Evolutionary conservation across 2,113 vertebrate genomes (phyloP), one percentile per base, ranked within the genome.

Genomic region (Peromyscus maniculatus): DNA sequence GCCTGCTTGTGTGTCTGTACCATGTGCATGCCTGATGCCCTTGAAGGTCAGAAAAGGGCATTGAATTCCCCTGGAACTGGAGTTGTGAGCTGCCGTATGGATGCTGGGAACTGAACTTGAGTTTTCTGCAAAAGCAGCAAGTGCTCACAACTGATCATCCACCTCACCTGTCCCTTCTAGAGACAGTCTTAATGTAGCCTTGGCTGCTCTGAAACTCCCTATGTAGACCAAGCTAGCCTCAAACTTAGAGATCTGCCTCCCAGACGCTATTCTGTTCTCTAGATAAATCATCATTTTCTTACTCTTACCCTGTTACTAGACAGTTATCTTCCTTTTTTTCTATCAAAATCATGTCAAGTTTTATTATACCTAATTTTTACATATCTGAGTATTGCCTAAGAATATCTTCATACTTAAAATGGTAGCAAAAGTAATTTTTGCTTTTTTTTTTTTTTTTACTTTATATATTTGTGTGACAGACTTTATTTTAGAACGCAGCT

Each of bases 261-360:
- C 19, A 72, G 71, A 19, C 8, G 3, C 71, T 24, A 11, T 43
- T 74, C 72, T 75, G n/a, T 43, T 43, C 21, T 75, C 72, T 75
- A 74, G 71, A 66, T 91, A 39, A 96, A 93, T 93, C 83, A 67
- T 86, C 82, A 28, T 86, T 75, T 95, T 62, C 79, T 91, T 90
- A 75, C 39, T 90, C 33, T 69, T 31, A 92, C 36, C 46, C 8
- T 77, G 55, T 82, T 93, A 49, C 69, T 59, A n/a, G 21, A 77
- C 8, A 92, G 21, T 78, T 92, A 2, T 71, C 84, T 93, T 82
- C 28, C 8, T 36, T 67, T 94, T 94, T 94, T 91, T 79, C 80
- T 91, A 36, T 94, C 82, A 92, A 89, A 90, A 71, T 36, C 86
- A n/a, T 67, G 90, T 17, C 92, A 55, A 72, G 17, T 28, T 80